Evolutionary conservation across 2,888 invertebrate species (phyloP).

Genomic region (Cantharis flavilabris): DNA sequence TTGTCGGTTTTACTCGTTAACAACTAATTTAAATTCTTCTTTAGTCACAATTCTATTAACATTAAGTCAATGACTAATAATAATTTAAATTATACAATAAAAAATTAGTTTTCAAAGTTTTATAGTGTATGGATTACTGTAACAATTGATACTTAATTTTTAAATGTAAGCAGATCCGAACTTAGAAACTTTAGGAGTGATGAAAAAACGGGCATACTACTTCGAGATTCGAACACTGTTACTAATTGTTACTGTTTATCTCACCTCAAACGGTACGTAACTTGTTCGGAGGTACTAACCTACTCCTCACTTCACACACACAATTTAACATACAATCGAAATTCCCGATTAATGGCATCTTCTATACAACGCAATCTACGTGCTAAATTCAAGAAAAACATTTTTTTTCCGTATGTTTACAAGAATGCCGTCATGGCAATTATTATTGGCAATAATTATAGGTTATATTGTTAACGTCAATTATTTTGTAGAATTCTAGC

Average conservation of each 20-base stretch:
- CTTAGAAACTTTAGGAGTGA: not conserved
- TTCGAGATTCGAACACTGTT: not conserved
- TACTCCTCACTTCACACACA: not conserved
- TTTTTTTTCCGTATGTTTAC: not conserved
- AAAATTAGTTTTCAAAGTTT: not conserved
- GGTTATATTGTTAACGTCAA: not conserved
- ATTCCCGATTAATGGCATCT: not conserved
- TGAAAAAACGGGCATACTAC: not conserved
- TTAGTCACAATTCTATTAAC: conserved; percentile 1
- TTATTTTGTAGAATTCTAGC: not conserved
- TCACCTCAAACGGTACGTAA: not conserved
- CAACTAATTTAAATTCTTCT: conserved; percentile 2
- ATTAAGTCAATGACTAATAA: not conserved
- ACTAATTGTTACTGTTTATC: too few relatives aligned
- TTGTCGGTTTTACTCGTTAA: conserved; percentile 2
- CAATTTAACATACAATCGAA: not conserved
- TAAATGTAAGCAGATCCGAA: not conserved
- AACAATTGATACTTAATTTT: not conserved
- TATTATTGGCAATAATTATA: not conserved
- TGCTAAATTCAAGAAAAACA: not conserved
- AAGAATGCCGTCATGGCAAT: not conserved
- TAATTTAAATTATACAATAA: not conserved
- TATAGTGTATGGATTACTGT: not conserved
- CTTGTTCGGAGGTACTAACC: not conserved
- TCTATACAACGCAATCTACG: not conserved